Conservation (phyloP, 1,140 invertebrate species). For the Ylistrum balloti region DNA sequence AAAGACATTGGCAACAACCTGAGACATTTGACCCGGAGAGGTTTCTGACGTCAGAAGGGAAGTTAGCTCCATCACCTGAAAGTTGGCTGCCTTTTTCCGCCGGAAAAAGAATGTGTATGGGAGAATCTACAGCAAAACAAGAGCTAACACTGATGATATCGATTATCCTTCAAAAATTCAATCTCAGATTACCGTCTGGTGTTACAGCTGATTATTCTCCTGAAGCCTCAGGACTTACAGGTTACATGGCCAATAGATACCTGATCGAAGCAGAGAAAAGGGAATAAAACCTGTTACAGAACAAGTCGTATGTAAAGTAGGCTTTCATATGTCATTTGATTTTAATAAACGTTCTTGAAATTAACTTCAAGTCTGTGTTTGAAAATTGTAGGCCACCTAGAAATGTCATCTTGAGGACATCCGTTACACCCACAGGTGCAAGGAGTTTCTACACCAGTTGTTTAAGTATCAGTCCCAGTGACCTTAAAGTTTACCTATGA, state of each 20-base stretch:
- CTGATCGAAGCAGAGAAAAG: not conserved
- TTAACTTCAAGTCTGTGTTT: too few species aligned
- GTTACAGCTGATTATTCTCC: not conserved
- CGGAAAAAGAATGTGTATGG: slow-evolving; percentile 56
- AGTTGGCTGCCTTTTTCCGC: slow-evolving; percentile 57
- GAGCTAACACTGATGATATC: slow-evolving; percentile 60
- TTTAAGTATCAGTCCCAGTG: too few species aligned
- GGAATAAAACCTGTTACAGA: not conserved
- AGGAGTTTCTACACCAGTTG: too few species aligned
- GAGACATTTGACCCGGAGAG: slow-evolving; percentile 89
- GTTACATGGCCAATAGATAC: not conserved
- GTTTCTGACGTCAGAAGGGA: slow-evolving; percentile 74
- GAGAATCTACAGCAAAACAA: slow-evolving; percentile 59
- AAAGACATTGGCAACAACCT: slow-evolving; percentile 88
- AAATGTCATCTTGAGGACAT: too few species aligned
- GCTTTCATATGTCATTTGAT: too few species aligned
- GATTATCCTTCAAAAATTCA: slow-evolving; percentile 59
- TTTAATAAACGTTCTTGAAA: too few species aligned
- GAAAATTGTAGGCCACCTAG: too few species aligned
- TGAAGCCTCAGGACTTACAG: not conserved
- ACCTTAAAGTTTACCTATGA: too few species aligned
- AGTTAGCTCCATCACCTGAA: slow-evolving; percentile 50
- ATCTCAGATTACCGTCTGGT: slow-evolving; percentile 44
- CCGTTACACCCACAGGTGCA: too few species aligned
- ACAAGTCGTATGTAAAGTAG: too few species aligned